phyloP scores from a whole-genome alignment of 2,888 invertebrate species.

The Zootermopsis nevadensis region DNA sequence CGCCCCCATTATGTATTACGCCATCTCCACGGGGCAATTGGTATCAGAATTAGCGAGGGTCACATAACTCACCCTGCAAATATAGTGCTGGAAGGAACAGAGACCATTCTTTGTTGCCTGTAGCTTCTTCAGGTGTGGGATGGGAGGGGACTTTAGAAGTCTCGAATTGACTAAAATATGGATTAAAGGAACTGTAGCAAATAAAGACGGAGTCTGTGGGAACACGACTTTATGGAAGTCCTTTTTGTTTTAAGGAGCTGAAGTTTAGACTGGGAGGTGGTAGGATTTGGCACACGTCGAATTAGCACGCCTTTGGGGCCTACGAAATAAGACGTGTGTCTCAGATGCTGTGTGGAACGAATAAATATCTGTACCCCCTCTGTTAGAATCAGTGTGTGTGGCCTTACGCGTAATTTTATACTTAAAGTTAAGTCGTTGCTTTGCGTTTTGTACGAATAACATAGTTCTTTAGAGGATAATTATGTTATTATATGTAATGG shows the following conservation, averaged over 20 bases:
- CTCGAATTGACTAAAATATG: constrained; percentile 40
- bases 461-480: no score
- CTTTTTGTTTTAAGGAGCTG: not conserved
- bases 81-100: not conserved
- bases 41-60: constrained; percentile 18
- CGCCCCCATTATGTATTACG: constrained; percentile 32
- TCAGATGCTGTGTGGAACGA: no score
- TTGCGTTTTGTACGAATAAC: no score
- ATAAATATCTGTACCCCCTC: no score
- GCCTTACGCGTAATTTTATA: no score
- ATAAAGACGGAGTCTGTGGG: constrained; percentile 28
- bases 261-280: not conserved
- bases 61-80: constrained; percentile 41
- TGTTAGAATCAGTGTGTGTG: no score
- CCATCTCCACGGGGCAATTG: constrained; percentile 20
- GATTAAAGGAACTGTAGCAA: constrained; percentile 36
- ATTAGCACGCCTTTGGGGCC: constrained; percentile 36
- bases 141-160: constrained; percentile 27
- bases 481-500: no score
- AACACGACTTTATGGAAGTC: not conserved
- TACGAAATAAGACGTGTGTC: no score
- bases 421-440: no score
- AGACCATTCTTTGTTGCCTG: not conserved
- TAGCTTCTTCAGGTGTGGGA: constrained; percentile 17
- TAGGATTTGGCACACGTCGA: no score